Evolutionary conservation across 2,888 invertebrate species (phyloP).

Genomic region (Perithous albicinctus): DNA sequence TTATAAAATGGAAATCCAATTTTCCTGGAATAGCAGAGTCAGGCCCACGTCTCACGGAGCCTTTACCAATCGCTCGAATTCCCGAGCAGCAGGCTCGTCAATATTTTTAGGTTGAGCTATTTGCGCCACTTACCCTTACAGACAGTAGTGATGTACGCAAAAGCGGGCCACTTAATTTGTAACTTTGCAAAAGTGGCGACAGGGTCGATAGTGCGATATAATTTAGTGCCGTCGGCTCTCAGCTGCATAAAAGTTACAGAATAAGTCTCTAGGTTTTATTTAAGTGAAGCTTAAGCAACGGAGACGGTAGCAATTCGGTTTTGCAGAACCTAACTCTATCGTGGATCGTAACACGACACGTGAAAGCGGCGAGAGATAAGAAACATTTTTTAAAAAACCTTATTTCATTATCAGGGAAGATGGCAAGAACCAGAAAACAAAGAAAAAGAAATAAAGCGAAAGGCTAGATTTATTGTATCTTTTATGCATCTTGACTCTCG

Average conservation of each 20-base stretch:
- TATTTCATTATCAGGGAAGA: too few species aligned
- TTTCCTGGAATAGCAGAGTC: slow-evolving; percentile 3
- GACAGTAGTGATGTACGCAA: not conserved
- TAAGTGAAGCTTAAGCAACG: too few species aligned
- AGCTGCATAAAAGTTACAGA: not conserved
- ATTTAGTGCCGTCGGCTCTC: not conserved
- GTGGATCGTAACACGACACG: too few species aligned
- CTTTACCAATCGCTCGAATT: not conserved
- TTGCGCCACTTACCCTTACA: not conserved
- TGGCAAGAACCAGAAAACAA: too few species aligned
- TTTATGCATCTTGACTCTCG: too few species aligned
- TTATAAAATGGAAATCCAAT: too few species aligned
- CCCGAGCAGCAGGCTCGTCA: slow-evolving; percentile 15
- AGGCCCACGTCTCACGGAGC: not conserved
- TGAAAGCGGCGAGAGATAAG: too few species aligned
- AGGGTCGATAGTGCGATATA: not conserved
- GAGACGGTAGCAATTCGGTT: too few species aligned
- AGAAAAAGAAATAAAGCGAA: too few species aligned
- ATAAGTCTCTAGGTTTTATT: not conserved
- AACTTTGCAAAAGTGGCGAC: not conserved
- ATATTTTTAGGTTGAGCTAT: slow-evolving; percentile 35
- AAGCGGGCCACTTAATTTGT: not conserved
- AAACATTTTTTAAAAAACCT: too few species aligned
- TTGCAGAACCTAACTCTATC: too few species aligned
- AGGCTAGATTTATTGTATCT: too few species aligned